A percentile compares a stretch with the other conserved stretches of the same genome.
Conservation (phyloP, 2,113 vertebrate species). For the Ptyas mucosa region DNA sequence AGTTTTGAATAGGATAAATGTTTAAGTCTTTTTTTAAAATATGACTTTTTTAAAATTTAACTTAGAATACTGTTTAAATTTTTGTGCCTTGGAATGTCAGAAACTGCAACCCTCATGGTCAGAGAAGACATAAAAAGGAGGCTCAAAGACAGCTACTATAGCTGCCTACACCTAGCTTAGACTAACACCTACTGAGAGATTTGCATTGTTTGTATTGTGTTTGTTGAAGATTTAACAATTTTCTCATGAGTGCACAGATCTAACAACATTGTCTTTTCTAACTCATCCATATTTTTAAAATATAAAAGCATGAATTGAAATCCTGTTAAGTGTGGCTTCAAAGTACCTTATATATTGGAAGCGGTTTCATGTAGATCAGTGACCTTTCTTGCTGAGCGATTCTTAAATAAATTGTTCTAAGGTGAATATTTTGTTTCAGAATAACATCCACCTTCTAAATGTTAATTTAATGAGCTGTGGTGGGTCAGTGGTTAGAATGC, state of each 20-base stretch:
- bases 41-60: too few relatives aligned
- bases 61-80: background rate
- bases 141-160: background rate
- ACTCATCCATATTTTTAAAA: slow-evolving; percentile 33
- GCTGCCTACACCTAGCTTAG: slow-evolving; percentile 4
- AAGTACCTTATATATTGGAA: slow-evolving; percentile 5
- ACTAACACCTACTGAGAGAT: slow-evolving; percentile 30
- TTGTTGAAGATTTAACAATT: slow-evolving; percentile 30
- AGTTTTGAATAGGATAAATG: background rate
- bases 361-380: background rate
- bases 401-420: slow-evolving; percentile 14
- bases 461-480: too few relatives aligned
- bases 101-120: background rate
- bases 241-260: slow-evolving; percentile 25
- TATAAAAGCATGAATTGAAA: background rate
- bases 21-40: background rate
- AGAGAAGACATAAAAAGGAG: background rate
- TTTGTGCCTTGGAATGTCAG: background rate
- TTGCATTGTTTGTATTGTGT: slow-evolving; percentile 39
- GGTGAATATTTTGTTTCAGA: slow-evolving; percentile 14
- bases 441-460: background rate
- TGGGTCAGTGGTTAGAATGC: too few relatives aligned
- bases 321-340: slow-evolving; percentile 17
- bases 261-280: slow-evolving; percentile 14
- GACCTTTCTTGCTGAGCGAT: background rate